Conservation (phyloP, 2,888 invertebrate genomes). For the Strigamia transsilvanica region DNA sequence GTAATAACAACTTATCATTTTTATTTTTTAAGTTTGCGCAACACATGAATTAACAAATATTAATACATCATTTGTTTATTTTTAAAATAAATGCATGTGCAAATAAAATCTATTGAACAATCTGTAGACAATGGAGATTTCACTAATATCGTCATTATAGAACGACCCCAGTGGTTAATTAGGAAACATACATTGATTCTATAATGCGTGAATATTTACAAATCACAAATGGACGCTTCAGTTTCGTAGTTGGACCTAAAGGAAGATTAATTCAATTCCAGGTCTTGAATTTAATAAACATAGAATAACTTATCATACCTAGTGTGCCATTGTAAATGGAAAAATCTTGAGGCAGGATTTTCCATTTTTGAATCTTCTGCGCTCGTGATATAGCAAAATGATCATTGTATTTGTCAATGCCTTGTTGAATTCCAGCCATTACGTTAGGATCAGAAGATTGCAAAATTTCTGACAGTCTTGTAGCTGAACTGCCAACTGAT, state of each 20-base stretch:
- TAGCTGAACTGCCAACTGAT: slow-evolving; percentile 70
- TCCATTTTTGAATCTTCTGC: slow-evolving; percentile 48
- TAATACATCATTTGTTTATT: too few species aligned
- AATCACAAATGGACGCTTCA: not conserved
- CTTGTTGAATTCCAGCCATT: slow-evolving; percentile 20
- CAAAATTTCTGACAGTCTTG: slow-evolving; percentile 59
- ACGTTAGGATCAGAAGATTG: slow-evolving; percentile 55
- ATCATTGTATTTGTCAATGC: slow-evolving; percentile 27
- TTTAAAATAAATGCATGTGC: too few species aligned
- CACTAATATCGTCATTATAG: too few species aligned
- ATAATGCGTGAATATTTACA: not conserved
- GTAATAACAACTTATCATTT: too few species aligned
- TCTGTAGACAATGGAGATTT: too few species aligned
- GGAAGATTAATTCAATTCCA: not conserved
- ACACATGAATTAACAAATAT: too few species aligned
- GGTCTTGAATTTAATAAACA: not conserved
- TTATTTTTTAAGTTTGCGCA: too few species aligned
- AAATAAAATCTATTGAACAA: too few species aligned
- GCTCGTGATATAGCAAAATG: slow-evolving; percentile 45
- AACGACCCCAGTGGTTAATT: too few species aligned
- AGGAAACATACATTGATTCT: not conserved
- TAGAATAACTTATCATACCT: not conserved
- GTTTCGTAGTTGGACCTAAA: not conserved
- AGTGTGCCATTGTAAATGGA: slow-evolving; percentile 33
- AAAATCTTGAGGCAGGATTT: slow-evolving; percentile 50